These are phyloP conservation scores for Phalloptychus januarius DNA, from an alignment of 2,797 vertebrate species.

Conservation along the genomic window DNA sequence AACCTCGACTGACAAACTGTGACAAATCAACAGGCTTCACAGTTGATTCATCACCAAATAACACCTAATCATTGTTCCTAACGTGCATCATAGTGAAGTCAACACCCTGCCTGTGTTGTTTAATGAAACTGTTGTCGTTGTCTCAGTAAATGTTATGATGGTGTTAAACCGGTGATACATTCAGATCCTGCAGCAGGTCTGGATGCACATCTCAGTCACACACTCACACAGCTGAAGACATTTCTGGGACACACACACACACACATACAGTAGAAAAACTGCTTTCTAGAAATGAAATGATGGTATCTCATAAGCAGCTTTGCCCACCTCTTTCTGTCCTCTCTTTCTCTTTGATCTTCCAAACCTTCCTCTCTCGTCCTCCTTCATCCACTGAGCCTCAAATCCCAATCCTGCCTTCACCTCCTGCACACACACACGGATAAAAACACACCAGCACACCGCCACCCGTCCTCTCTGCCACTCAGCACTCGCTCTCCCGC, in stretches of 20 bases:
- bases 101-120: background rate
- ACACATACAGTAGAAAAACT: constrained; percentile 25
- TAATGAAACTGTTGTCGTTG: background rate
- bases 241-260: constrained; percentile 7
- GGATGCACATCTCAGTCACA: background rate
- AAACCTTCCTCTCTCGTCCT: constrained; percentile 34
- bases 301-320: constrained; percentile 65
- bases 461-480: constrained; percentile 22
- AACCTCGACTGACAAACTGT: constrained; percentile 19
- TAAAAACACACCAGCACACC: background rate
- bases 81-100: background rate
- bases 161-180: background rate
- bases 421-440: background rate
- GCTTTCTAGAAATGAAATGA: constrained; percentile 56
- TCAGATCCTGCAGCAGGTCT: constrained; percentile 13
- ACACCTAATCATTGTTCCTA: background rate
- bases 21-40: constrained; percentile 39
- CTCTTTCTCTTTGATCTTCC: constrained; percentile 60
- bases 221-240: background rate
- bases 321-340: constrained; percentile 58
- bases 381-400: constrained; percentile 54
- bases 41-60: background rate
- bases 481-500: constrained; percentile 27
- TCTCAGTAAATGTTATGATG: background rate
- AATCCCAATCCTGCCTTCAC: constrained; percentile 39